Conservation (phyloP, 2,113 vertebrate species). For the Lamprotornis superbus region DNA sequence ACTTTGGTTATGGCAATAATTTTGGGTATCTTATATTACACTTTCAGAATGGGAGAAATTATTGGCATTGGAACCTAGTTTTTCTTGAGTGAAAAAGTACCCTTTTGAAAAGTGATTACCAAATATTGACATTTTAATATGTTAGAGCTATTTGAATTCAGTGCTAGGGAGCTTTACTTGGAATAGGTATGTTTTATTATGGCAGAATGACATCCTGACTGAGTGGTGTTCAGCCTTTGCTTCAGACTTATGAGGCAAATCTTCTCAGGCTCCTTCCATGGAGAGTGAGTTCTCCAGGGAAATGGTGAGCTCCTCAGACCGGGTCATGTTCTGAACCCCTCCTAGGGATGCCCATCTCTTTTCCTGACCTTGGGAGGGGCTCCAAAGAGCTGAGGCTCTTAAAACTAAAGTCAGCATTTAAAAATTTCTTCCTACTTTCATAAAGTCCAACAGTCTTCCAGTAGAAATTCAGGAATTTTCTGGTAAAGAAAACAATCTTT, state of each 20-base stretch:
- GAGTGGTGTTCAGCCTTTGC: background rate
- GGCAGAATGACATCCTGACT: background rate
- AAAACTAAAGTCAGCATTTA: background rate
- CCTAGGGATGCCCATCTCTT: background rate
- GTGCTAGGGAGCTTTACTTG: background rate
- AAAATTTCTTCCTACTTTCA: background rate
- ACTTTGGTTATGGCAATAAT: slow-evolving; percentile 13
- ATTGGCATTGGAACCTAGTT: background rate
- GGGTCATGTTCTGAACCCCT: background rate
- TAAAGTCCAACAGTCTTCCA: background rate
- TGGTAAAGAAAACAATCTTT: background rate
- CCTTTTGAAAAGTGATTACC: background rate
- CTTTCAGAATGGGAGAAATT: slow-evolving; percentile 12
- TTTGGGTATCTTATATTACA: slow-evolving; percentile 30
- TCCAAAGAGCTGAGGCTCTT: background rate
- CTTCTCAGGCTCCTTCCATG: background rate
- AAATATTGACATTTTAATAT: background rate
- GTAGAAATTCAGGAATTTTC: background rate
- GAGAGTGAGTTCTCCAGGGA: background rate
- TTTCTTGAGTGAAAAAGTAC: background rate
- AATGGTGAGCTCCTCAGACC: background rate
- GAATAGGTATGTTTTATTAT: background rate
- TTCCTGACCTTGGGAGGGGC: background rate
- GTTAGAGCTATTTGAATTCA: background rate
- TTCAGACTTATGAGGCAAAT: background rate